Base-by-base conservation (phyloP, 2,888 invertebrate species). In the Leptopilina drosophilae region DNA sequence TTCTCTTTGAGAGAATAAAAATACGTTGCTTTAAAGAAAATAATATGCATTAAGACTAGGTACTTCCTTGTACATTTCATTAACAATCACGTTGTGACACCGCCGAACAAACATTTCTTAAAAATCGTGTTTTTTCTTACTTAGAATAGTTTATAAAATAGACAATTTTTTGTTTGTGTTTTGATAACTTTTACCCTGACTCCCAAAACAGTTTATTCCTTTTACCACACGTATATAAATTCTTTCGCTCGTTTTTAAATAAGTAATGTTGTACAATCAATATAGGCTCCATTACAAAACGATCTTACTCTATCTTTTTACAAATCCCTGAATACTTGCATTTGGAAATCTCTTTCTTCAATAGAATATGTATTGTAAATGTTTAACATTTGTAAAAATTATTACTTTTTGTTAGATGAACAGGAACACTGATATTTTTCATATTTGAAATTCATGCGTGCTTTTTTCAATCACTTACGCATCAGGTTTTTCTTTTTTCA, bases 341-440 rank as follows among this genome's bases (percentile, higher is more conserved):
- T 46, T 20, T 46, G 42, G 46, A 67, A 42, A 20, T 46, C 67
- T 46, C 20, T 11, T 15, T 67, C 20, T 46, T 67, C 15, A 20
- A 67, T 46, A 49, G 15, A 20, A 62, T 62, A 62, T 46, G 40
- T 66, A 46, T 42, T 42, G 40, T 15, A 66, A 64, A 62, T 62
- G 46, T n/a, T 65, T 66, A 66, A 66, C 42, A 42, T 42, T 66
- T 66, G 66, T 66, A 66, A 26, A 53, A 8, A 69, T 33, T 53
- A 26, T 33, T 26, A 4, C 7, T 49, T 49, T 69, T 67, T 66
- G 9, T 20, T 46, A 12, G 49, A 14, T 69, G 20, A 20, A 62
- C 62, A 20, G 49, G 49, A 26, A 69, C 8, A 49, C 2, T 8
- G 46, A 33, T 33, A 33, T 33, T 33, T 33, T 33, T 26, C 2